These are phyloP conservation scores for Ophraella communa DNA, from an alignment of 2,888 invertebrate genomes.

Conservation along the genomic window DNA sequence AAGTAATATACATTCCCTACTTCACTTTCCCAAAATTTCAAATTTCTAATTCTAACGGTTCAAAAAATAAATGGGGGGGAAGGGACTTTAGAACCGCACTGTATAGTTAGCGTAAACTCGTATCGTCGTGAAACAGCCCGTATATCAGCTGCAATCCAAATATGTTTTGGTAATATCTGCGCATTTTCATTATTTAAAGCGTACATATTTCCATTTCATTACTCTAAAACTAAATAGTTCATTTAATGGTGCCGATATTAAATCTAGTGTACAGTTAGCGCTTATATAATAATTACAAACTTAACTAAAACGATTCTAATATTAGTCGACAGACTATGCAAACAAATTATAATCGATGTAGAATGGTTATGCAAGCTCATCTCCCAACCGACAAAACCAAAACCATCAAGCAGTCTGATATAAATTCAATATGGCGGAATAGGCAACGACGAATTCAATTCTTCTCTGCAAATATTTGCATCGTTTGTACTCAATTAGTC, in stretches of 20 bases:
- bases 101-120: too few species aligned
- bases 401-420: not conserved
- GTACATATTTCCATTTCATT: too few species aligned
- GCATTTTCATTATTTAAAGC: not conserved
- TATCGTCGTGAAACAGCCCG: too few species aligned
- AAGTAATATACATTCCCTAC: too few species aligned
- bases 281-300: not conserved
- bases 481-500: slow-evolving; percentile 27
- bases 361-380: slow-evolving; percentile 3
- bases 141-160: too few species aligned
- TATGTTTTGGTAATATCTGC: not conserved
- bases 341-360: slow-evolving; percentile 4
- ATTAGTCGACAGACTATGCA: not conserved
- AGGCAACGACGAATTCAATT: slow-evolving; percentile 16
- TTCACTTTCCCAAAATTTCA: too few species aligned
- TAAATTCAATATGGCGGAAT: slow-evolving; percentile 5
- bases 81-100: too few species aligned
- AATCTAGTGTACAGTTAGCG: not conserved
- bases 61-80: too few species aligned
- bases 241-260: not conserved
- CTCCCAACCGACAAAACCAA: not conserved
- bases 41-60: too few species aligned
- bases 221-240: not conserved
- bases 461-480: slow-evolving; percentile 26
- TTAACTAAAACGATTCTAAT: not conserved